Conservation (phyloP, 2,797 vertebrate species). For the Triplophysa yarkandensis region DNA sequence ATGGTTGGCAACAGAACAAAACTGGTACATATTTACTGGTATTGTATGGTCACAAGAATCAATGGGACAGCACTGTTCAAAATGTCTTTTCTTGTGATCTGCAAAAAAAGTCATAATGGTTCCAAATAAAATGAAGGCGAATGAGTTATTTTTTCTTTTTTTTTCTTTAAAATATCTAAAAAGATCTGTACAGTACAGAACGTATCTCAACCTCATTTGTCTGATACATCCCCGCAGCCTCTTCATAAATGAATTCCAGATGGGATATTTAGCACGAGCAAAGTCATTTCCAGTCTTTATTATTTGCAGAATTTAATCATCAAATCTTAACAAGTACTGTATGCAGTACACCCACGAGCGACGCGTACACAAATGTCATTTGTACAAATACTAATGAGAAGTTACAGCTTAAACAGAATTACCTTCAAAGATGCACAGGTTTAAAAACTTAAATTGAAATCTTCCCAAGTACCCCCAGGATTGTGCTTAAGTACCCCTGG, state of each 20-base stretch:
- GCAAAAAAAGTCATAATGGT: too few relatives aligned
- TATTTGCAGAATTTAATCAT: conserved; percentile 7
- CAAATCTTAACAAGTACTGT: neutral
- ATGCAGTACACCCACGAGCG: neutral
- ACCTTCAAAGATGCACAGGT: neutral
- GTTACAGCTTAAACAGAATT: neutral
- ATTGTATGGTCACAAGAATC: too few relatives aligned
- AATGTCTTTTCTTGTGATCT: too few relatives aligned
- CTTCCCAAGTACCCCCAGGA: neutral
- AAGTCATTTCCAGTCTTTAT: neutral
- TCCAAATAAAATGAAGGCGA: too few relatives aligned
- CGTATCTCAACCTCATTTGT: neutral
- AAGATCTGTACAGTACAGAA: too few relatives aligned
- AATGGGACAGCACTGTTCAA: too few relatives aligned
- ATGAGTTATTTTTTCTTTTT: too few relatives aligned
- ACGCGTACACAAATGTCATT: neutral
- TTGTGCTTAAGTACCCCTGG: neutral
- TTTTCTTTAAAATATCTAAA: too few relatives aligned
- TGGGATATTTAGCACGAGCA: neutral
- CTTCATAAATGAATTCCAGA: neutral
- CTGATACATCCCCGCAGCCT: neutral
- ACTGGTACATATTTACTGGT: too few relatives aligned
- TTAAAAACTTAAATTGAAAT: neutral
- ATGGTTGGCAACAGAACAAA: too few relatives aligned
- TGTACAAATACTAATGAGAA: neutral